Base-by-base conservation (phyloP, 2,888 invertebrate species). In the Platycheirus rosarum region DNA sequence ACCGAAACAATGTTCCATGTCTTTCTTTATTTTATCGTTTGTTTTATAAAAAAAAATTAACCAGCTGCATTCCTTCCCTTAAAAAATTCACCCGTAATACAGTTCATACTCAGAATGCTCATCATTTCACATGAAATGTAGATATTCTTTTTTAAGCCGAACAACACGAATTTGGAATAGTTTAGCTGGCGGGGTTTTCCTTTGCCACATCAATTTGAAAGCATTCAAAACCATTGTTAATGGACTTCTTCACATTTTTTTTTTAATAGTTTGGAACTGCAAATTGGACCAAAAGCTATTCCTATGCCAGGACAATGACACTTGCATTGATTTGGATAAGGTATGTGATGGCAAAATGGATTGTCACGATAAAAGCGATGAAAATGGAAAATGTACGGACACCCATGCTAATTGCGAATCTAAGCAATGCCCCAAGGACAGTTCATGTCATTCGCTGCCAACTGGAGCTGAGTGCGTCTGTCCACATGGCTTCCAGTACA, bases 281-380 rank as follows among this genome's bases (percentile, higher is more conserved):
- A 91, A 89, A 14, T 85, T 91, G 9, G 91, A 92, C 23, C 87
- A 91, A 16, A 88, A 90, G 0, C 90, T 91, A 65, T 94, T 92
- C 85, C 88, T 93, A 6, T 94, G 94, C 82, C 86, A 87, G 3
- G 90, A 93, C 85, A 92, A 91, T 37, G 87, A 87, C 8, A 91
- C 90, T n/a, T 94, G 94, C 85, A 89, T 94, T 18, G 85, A 89
- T 0, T 77, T 93, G 1, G 84, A 87, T 0, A 86, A 91, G 60
- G 91, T 92, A 0, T 95, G 95, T 85, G 91, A 94, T 86, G 91
- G 89, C 0, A 88, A 87, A 2, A 32, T 87, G 0, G 91, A 94
- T 71, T 95, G 95, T 86, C 89, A 91, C 0, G 94, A 94, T 89
- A 90, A 89, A 32, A 93, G 93, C 8, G 95, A 95, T 88, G 94